phyloP scores from a whole-genome alignment of 2,113 vertebrate species.

The Isichthys henryi region DNA sequence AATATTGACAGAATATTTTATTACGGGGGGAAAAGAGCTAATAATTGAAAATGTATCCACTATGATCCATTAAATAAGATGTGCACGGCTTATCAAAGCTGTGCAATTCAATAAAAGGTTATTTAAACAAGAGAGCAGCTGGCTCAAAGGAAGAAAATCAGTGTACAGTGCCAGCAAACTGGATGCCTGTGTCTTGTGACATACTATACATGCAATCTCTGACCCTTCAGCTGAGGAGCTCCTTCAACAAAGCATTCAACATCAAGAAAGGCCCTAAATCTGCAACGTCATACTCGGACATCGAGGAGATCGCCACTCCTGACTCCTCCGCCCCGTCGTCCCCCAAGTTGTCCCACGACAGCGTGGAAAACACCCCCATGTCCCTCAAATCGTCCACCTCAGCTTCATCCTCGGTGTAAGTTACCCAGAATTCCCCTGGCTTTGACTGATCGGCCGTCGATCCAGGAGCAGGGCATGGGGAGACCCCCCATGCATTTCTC shows the following conservation, averaged over 20 bases:
- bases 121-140: background rate
- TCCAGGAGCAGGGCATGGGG: background rate
- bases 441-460: background rate
- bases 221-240: slow-evolving; percentile 76
- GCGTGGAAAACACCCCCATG: slow-evolving; percentile 50
- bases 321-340: slow-evolving; percentile 91
- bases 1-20: background rate
- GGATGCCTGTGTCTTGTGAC: background rate
- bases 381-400: slow-evolving; percentile 70
- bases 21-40: background rate
- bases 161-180: background rate
- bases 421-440: background rate
- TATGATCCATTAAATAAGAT: background rate
- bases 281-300: slow-evolving; percentile 81
- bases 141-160: background rate
- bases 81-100: background rate
- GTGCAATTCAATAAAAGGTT: background rate
- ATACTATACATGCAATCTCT: background rate
- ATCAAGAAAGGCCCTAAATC: slow-evolving; percentile 90
- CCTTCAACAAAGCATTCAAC: slow-evolving; percentile 96
- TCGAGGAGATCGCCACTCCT: slow-evolving; percentile 89
- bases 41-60: background rate
- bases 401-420: slow-evolving; percentile 67
- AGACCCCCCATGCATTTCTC: background rate
- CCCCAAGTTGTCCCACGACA: slow-evolving; percentile 73